Evolutionary conservation across 2,113 vertebrate species (phyloP), one percentile per base, ranked within the genome.

Genomic region (Callocephalon fimbriatum): DNA sequence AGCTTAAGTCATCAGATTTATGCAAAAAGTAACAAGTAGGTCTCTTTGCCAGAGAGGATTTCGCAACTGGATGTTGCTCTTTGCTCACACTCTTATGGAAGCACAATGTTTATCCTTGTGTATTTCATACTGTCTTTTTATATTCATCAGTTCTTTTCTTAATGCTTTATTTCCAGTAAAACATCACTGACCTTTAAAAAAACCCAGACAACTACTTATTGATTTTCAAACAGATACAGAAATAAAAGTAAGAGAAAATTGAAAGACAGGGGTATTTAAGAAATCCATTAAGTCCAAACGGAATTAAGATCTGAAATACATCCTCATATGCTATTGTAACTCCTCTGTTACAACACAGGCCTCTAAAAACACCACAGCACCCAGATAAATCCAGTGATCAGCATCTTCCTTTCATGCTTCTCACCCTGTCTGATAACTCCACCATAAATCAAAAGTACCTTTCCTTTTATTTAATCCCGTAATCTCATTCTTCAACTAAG

Each of bases 1-100:
- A 94, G 71, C 80, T 87, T 63, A 86, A 95, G 90, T 96, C 95
- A 93, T 75, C 84, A 91, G 80, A 94, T 97, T 97, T 97, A 96
- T 90, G 68, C 73, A 95, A 96, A 98, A 98, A 86, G 61, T 25
- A 91, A 96, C 84, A 94, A 97, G 85, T 82, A 66, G 66, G 67
- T 71, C 86, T 95, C 92, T 74, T 40, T 91, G 80, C 75, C 45
- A 86, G 72, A 92, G 88, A 82, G 27, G 32, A 62, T 45, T 70
- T 17, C 11, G 21, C 37, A 93, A 81, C 18, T 56, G 42, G 32
- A 44, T 75, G 38, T 37, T 74, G 42, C 88, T 94, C 91, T 93
- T 95, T 75, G 92, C 17, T 85, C 29, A 70, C 74, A n/a, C 51
- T 74, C 72, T 26, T 59, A 54, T 10, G 75, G 68, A 86, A 54